Percentiles rank a stretch among this genome's conserved stretches.
phyloP scores from a whole-genome alignment of 2,797 vertebrate genomes.

The Micrastur ruficollis region DNA sequence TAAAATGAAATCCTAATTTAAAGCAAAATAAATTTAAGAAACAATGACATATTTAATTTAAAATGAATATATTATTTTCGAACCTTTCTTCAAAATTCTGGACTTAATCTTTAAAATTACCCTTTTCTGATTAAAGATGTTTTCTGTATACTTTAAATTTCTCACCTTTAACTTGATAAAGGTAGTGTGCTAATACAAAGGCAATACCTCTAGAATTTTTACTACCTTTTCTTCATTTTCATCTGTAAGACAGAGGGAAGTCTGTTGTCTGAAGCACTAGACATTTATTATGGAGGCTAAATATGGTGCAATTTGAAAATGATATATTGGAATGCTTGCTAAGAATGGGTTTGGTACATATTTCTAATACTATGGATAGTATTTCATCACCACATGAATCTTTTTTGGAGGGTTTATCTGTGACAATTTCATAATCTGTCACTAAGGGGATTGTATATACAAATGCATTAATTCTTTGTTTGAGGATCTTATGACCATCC shows the following conservation, averaged over 20 bases:
- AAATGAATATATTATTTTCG: background rate
- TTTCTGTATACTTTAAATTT: background rate
- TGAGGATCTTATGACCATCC: slow-evolving; percentile 29
- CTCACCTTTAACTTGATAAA: background rate
- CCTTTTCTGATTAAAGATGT: background rate
- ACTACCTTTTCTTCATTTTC: background rate
- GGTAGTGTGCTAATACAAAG: background rate
- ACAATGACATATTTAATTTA: background rate
- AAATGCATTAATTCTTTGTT: slow-evolving; percentile 60
- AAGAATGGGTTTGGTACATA: background rate
- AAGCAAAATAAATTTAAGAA: background rate
- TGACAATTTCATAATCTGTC: slow-evolving; percentile 39
- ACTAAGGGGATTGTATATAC: slow-evolving; percentile 25
- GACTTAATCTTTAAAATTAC: background rate
- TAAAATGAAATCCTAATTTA: background rate
- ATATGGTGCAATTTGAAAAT: background rate
- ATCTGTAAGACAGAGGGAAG: background rate
- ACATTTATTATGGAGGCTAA: background rate
- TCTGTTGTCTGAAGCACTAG: background rate
- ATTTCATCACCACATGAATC: background rate
- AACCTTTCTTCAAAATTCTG: background rate
- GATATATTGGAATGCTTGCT: background rate
- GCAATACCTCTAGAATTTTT: background rate
- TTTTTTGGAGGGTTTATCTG: slow-evolving; percentile 1
- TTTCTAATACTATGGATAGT: background rate